Base-by-base conservation (phyloP, 2,113 vertebrate species). In the Thamnaconus septentrionalis region DNA sequence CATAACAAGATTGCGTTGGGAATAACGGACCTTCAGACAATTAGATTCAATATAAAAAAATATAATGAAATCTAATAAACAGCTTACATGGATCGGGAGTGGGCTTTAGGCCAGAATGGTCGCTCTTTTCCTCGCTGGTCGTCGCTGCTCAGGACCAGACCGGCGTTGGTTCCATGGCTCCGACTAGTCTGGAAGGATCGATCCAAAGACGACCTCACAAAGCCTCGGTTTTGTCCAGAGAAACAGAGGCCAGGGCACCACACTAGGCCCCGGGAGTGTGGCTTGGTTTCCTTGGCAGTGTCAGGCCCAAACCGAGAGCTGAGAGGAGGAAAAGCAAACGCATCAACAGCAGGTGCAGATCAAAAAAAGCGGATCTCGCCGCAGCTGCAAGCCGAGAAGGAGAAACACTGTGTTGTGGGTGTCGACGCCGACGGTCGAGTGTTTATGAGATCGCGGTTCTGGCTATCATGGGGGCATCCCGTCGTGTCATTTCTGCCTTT, bases 91-190 rank as follows among this genome's bases (percentile, higher is more conserved):
- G 49, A 69, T 50, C 54, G 64, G 67, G 59, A 69, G 44, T 45
- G 66, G 9, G 12, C 60, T 54, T 54, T 9, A 71, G 76, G 50
- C 61, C 73, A 2, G 61, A 41, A 64, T 39, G 59, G 60, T 53
- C 40, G 54, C 57, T 77, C 63, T 54, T 83, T 77, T 50, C 18
- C 49, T 31, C 18, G 18, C 18, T 31, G 18, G 18, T 31, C 18
- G 18, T 31, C 18, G 64, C 66, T 45, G 73, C 56, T 91, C 86
- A 90, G 75, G 64, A 76, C 55, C 84, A n/a, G 74, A 69, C 73
- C 62, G 79, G 31, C 53, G 75, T 55, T 42, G 69, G 61, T 71
- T 88, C 89, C 91, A 90, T 90, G 64, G 71, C 86, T 67, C 73
- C 63, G 68, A 58, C 53, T n/a, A 40, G 65, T 62, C 44, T 44